Evolutionary conservation across 1,140 invertebrate genomes (phyloP).

Genomic region (Bombus waltoni): DNA sequence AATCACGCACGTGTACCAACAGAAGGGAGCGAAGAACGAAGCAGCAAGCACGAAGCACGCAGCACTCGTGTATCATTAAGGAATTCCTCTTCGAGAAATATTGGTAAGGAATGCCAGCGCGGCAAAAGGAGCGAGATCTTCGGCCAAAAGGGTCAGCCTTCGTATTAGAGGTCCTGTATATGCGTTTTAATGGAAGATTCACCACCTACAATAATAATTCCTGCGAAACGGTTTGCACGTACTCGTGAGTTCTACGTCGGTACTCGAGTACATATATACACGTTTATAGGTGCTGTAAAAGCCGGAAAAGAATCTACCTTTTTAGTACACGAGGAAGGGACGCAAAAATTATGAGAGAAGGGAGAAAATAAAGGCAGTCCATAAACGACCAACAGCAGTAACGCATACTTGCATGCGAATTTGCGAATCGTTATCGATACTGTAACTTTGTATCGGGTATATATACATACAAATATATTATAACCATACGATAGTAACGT

Average conservation of each 20-base stretch:
- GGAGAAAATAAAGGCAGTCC: no score
- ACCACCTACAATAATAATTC: constrained; percentile 37
- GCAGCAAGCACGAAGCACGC: neutral
- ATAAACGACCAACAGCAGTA: no score
- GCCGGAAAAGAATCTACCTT: neutral
- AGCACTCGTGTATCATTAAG: constrained; percentile 35
- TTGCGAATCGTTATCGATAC: no score
- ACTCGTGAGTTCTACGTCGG: neutral
- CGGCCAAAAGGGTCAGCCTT: constrained; percentile 5
- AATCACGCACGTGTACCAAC: constrained; percentile 8
- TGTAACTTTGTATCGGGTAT: no score
- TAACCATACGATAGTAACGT: no score
- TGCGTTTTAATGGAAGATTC: constrained; percentile 30
- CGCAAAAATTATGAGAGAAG: no score
- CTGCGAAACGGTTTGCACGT: neutral
- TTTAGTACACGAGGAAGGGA: neutral
- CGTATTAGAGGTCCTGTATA: constrained; percentile 8
- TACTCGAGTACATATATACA: neutral
- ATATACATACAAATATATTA: no score
- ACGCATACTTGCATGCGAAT: no score
- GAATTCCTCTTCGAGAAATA: constrained; percentile 37
- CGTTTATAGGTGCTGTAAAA: constrained; percentile 49
- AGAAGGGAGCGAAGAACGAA: neutral
- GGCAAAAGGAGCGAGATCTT: neutral
- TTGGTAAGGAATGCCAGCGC: constrained; percentile 15